A percentile compares a stretch with the other conserved stretches of the same genome.
These are phyloP conservation scores for Pachyramphus minor DNA, from an alignment of 2,113 vertebrate genomes.

Conservation along the genomic window DNA sequence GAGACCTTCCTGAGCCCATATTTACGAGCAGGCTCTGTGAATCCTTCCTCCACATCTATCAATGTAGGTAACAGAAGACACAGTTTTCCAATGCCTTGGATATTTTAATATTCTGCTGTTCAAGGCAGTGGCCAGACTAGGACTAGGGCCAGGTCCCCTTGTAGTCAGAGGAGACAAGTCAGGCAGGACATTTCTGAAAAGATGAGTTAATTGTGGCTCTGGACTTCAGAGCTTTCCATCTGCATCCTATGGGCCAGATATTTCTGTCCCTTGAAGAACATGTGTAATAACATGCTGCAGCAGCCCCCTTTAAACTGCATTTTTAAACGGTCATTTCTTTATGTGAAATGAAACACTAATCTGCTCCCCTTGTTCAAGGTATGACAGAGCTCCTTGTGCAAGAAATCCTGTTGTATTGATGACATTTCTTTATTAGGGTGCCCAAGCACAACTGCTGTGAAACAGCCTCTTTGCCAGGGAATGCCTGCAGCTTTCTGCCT, in stretches of 20 bases:
- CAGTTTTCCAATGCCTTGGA: background rate
- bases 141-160: background rate
- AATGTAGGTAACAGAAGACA: constrained; percentile 72
- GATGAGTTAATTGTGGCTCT: background rate
- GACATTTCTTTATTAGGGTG: background rate
- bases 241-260: background rate
- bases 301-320: background rate
- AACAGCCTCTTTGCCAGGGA: background rate
- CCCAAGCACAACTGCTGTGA: background rate
- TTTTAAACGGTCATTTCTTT: background rate
- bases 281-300: background rate
- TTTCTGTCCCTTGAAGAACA: background rate
- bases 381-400: background rate
- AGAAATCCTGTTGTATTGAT: background rate
- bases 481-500: background rate
- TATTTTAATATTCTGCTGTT: background rate
- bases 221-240: background rate
- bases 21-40: constrained; percentile 84
- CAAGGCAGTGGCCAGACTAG: background rate
- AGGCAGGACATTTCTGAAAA: background rate
- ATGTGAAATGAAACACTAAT: background rate
- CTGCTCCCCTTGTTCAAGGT: background rate
- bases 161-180: background rate
- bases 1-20: constrained; percentile 87
- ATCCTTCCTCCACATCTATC: constrained; percentile 88